Evolutionary conservation across 1,140 invertebrate species (phyloP), one percentile per base, ranked within the genome.

Genomic region (Drosophila varians): DNA sequence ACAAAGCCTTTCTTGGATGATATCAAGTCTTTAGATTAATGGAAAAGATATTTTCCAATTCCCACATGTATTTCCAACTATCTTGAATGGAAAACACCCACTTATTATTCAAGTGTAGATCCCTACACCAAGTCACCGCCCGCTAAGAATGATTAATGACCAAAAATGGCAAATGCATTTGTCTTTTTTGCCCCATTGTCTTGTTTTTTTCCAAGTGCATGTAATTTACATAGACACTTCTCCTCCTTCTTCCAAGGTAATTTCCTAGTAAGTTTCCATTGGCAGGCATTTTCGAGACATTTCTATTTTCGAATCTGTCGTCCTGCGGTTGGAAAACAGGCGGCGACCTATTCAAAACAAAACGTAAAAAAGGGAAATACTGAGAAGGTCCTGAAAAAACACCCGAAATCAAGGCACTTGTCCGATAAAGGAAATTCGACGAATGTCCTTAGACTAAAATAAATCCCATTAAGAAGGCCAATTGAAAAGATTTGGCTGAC

Each of bases 241-340:
- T 26, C 31, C 2, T 14, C n/a, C 21, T 19, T 48, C 40, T 14
- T 8, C 4, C 12, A 12, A n/a, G n/a, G 36, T 19, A 8, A 19
- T 52, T 19, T 68, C 18, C 73, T 55, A 43, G 77, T 79, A 79
- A 79, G 64, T 79, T 75, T 79, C 64, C 71, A 45, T 18, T 58
- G 49, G 46, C 57, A 57, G 52, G 9, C 23, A 11, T 18, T 60
- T 74, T 52, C 31, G 43, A 57, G 42, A 45, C 57, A 70, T 54
- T 65, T 79, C 49, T 58, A 79, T 79, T 75, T 79, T 56, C 9
- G 51, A 60, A 62, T 51, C 54, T 62, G 56, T 66, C 46, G 48
- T 31, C 40, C 57, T 18, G 58, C 64, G 61, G 56, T 65, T 43
- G 34, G 31, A 18, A 38, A 28, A 64, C 40, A 21, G 19, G 55